Evolutionary conservation across 2,113 vertebrate species (phyloP).

Genomic region (Siphamia tubifer): DNA sequence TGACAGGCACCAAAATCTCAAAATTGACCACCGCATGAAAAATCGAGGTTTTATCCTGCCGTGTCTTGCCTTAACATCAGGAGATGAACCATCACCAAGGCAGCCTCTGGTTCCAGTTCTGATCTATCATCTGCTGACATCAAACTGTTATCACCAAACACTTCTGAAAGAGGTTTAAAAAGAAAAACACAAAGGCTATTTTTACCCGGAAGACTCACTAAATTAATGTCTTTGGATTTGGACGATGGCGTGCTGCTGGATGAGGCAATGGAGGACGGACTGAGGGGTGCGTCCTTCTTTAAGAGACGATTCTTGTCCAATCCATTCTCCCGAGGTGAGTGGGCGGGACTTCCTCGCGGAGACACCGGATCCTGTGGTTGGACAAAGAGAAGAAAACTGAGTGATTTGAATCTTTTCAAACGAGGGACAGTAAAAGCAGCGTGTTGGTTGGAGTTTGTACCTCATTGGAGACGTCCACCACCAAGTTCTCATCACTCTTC

Average conservation of each 20-base stretch:
- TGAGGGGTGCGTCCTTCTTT: conserved; percentile 93
- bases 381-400: not conserved
- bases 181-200: conserved; percentile 12
- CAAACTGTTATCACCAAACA: too few relatives aligned
- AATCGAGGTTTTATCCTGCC: too few relatives aligned
- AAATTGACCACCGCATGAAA: too few relatives aligned
- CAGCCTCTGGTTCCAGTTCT: not conserved
- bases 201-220: conserved; percentile 74
- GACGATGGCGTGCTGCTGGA: conserved; percentile 96
- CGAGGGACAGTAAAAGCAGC: not conserved
- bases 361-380: conserved; percentile 85
- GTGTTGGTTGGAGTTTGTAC: too few relatives aligned
- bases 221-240: conserved; percentile 93
- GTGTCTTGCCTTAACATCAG: not conserved
- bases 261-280: conserved; percentile 92
- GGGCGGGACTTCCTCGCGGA: conserved; percentile 90
- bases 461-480: conserved; percentile 96
- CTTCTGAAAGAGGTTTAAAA: not conserved
- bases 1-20: too few relatives aligned
- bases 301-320: conserved; percentile 87
- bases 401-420: not conserved
- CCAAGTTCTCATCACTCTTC: conserved; percentile 93
- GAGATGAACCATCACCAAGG: not conserved
- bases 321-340: conserved; percentile 93
- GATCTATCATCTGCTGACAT: not conserved